Conservation (phyloP, 2,797 vertebrate genomes). For the Chelmon rostratus region DNA sequence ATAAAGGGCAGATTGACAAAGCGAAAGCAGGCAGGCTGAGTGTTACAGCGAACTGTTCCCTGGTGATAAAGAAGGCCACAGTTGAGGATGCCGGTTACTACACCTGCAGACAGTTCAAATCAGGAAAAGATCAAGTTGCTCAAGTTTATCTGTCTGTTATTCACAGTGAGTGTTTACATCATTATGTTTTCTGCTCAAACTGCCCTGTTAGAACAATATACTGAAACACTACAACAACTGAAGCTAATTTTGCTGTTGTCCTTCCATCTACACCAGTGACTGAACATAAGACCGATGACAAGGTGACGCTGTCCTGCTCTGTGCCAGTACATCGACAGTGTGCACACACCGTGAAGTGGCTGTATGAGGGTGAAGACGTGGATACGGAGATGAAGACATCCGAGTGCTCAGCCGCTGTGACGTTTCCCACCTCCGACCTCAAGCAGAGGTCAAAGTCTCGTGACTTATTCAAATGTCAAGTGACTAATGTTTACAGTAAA, state of each 20-base stretch:
- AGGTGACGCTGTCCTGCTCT: not conserved
- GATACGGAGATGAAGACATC: not conserved
- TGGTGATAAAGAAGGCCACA: conserved; percentile 33
- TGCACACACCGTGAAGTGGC: not conserved
- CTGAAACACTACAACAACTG: not conserved
- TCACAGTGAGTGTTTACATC: not conserved
- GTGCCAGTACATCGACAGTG: rapidly evolving
- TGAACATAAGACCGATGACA: not conserved
- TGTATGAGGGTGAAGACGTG: not conserved
- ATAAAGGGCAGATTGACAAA: not conserved
- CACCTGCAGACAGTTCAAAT: rapidly evolving
- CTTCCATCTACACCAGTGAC: not conserved
- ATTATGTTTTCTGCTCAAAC: not conserved
- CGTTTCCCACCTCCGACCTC: not conserved
- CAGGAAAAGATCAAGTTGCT: rapidly evolving
- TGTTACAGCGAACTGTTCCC: conserved; percentile 21
- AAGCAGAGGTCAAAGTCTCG: not conserved
- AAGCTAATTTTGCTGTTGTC: not conserved
- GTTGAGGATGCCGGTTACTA: not conserved
- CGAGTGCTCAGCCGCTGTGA: not conserved
- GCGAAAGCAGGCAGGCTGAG: not conserved
- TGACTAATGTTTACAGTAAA: rapidly evolving
- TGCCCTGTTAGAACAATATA: not conserved
- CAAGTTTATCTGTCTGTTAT: not conserved
- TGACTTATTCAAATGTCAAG: conserved; percentile 10